Percentiles rank a stretch among this genome's conserved stretches.
Evolutionary conservation across 2,113 vertebrate genomes (phyloP).

Genomic region (Diphyllodes magnificus): DNA sequence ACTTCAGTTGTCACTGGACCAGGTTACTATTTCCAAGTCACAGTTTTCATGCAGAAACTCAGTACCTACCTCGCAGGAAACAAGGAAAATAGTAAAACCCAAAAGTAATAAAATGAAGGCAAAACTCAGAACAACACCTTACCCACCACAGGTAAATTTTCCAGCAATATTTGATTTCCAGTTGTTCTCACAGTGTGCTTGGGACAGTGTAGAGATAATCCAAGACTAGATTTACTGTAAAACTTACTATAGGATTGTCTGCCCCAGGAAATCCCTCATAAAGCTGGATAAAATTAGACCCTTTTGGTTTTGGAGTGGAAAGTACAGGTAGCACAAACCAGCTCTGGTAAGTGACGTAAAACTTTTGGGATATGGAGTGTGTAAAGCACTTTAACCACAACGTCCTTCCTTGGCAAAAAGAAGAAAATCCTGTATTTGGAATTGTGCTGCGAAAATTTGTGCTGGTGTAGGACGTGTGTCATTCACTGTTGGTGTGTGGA

Average conservation of each 20-base stretch:
- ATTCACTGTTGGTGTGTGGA: neutral
- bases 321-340: neutral
- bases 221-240: neutral
- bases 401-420: neutral
- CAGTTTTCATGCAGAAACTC: constrained; percentile 78
- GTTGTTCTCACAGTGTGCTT: neutral
- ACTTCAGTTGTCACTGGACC: constrained; percentile 88
- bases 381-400: neutral
- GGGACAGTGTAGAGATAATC: neutral
- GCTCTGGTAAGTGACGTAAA: neutral
- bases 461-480: neutral
- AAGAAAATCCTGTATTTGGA: neutral
- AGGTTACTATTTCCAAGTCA: constrained; percentile 75
- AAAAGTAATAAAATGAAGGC: constrained; percentile 81
- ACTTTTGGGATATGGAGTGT: neutral
- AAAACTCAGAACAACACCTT: constrained; percentile 82
- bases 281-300: neutral
- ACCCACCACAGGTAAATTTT: constrained; percentile 80
- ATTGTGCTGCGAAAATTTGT: neutral
- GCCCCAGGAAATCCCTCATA: neutral
- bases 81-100: constrained; percentile 81
- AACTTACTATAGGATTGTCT: neutral
- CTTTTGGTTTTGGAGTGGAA: neutral
- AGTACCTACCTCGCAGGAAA: constrained; percentile 81
- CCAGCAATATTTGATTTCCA: neutral